A percentile compares a stretch with the other conserved stretches of the same genome.
These are phyloP conservation scores for Andricus curvator DNA, from an alignment of 2,888 invertebrate species.

Conservation along the genomic window DNA sequence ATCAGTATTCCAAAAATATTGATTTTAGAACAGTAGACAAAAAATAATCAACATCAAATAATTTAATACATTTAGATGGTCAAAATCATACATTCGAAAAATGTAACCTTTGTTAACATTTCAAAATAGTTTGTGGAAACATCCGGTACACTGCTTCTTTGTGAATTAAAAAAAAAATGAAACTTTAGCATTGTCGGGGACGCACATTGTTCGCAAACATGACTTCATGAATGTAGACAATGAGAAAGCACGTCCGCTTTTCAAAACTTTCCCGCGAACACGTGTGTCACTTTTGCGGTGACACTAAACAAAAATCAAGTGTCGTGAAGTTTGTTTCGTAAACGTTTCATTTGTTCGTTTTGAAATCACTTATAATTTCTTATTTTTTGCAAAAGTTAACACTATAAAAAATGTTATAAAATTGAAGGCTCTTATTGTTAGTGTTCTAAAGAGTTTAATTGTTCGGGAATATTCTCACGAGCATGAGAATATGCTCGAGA, in stretches of 20 bases:
- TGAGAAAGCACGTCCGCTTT: constrained; percentile 24
- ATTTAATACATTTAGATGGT: too few species aligned
- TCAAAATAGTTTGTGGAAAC: constrained; percentile 17
- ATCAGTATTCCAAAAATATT: too few species aligned
- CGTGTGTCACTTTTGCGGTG: background rate
- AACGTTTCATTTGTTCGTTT: background rate
- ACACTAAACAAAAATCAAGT: background rate
- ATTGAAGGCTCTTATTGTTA: background rate
- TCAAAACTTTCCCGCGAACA: constrained; percentile 5
- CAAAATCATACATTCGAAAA: too few species aligned
- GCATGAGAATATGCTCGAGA: too few species aligned
- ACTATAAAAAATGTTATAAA: background rate
- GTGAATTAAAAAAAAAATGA: background rate
- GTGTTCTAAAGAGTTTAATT: too few species aligned
- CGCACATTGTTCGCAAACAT: constrained; percentile 26
- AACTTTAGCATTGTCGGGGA: constrained; percentile 29
- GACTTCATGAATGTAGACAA: constrained; percentile 29
- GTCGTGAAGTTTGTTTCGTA: background rate
- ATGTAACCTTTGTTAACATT: constrained; percentile 15
- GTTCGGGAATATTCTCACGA: too few species aligned
- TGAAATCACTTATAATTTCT: background rate
- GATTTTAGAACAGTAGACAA: too few species aligned
- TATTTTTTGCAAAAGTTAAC: background rate
- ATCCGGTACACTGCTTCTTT: background rate
- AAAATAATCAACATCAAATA: too few species aligned